Evolutionary conservation across 2,113 vertebrate genomes (phyloP), one percentile per base, ranked within the genome.

Genomic region (Arvicanthis niloticus): DNA sequence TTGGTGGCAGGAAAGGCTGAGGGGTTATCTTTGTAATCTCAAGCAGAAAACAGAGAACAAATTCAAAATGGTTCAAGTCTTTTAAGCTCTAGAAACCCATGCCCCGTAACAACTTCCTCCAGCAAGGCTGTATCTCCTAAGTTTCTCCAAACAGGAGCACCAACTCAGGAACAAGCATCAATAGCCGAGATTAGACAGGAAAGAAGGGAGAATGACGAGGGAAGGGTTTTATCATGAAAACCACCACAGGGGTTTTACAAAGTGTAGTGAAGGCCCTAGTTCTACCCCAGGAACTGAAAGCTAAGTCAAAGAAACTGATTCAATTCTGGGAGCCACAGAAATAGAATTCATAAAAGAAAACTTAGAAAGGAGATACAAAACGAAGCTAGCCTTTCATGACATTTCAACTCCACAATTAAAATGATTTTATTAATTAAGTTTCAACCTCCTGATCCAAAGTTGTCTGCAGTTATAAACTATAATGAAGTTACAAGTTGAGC

Each of bases 321-420:
- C 29, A 92, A 19, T n/a, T 8, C 58, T 26, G 4, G 37, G 1
- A 82, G 6, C 4, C 42, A 29, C 24, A 37, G 13, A 91, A 62
- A n/a, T 45, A 73, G 19, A n/a, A 58, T 2, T 89, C 58, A 89
- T 26, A 75, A 56, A 62, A 91, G 58, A 62, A 96, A 89, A 42
- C 51, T 48, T 62, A 89, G 72, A 13, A 89, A 92, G 86, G 16
- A 88, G 24, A 51, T 34, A 48, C 2, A 53, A 51, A 26, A 72
- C 3, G 0, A 87, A 48, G 51, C 10, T 75, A 45, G 3, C 91
- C 60, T 93, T 37, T 78, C 51, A 85, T 73, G 16, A 15, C 40
- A 24, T 77, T 84, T 95, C 34, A 90, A 85, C 40, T 92, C 48
- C 51, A 15, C 22, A 10, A 80, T 62, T 91, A 67, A 89, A 94